Base-by-base conservation (phyloP, 1,140 invertebrate species). In the Eurosta solidaginis region DNA sequence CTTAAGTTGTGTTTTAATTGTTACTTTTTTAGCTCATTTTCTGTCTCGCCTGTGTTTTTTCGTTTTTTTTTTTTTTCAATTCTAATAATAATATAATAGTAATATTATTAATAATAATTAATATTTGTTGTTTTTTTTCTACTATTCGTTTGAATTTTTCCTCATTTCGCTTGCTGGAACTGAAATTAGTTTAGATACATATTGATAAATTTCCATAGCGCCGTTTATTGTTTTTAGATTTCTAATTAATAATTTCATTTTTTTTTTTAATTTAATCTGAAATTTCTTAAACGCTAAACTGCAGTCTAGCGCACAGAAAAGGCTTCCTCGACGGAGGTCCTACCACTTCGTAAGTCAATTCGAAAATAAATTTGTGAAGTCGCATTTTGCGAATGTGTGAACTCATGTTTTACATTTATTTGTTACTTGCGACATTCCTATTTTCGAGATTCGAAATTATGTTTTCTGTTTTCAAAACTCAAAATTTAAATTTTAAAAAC, bases 21-120 rank as follows among this genome's bases (percentile, higher is more conserved):
- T 68, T 68, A 68, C 33, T 33, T 14, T 68, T 68, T 68, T 68
- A 68, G 59, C 59, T 68, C 59, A 68, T 68, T 68, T 68, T 68
- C 59, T 42, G 59, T 68, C 59, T 68, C 59, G 59, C 59, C 20
- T 40, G 33, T 75, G 27, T 74, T 45, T 44, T 78, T n/a, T n/a
- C n/a, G n/a, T n/a, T n/a, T n/a, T n/a, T n/a, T n/a, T 33, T 36
- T 42, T 59, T 52, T 59, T 36, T 9, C n/a, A 52, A 20, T 75
- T 42, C 14, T 74, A 75, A 75, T 75, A 75, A 50, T 75, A 75
- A 75, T 75, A 75, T 68, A 68, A 68, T 68, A 68, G 59, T 68
- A 68, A 68, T 68, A 20, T 29, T 40, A 47, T 75, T 75, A 75
- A 75, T 75, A 75, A 68, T 68, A 68, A 68, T 68, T 68, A 68